phyloP scores from a whole-genome alignment of 1,140 invertebrate species.

The Zophobas morio region DNA sequence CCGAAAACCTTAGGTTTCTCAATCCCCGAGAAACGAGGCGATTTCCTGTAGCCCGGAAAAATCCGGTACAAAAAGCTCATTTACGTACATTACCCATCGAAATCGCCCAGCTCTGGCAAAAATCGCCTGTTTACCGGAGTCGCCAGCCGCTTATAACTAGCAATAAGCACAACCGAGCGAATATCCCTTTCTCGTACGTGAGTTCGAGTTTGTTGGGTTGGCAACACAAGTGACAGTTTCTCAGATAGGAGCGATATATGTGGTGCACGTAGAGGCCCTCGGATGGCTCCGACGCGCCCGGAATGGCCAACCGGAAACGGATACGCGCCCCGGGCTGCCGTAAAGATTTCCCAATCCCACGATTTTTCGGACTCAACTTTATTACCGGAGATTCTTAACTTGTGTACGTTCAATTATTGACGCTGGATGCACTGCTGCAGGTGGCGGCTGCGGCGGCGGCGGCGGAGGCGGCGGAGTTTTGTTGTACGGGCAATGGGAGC shows the following conservation, averaged over 20 bases:
- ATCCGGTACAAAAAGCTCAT: background rate
- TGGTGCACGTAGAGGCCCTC: constrained; percentile 49
- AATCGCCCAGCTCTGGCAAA: background rate
- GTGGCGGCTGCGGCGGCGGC: background rate
- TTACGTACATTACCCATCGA: constrained; percentile 1
- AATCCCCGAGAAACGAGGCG: background rate
- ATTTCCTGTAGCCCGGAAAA: background rate
- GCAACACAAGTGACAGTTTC: constrained; percentile 42
- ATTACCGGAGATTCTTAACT: constrained; percentile 52
- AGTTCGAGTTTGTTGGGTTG: constrained; percentile 26
- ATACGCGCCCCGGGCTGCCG: constrained; percentile 51
- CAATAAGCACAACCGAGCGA: constrained; percentile 3
- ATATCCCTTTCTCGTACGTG: background rate
- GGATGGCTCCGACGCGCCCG: constrained; percentile 47
- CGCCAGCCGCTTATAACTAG: constrained; percentile 1
- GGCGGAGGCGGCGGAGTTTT: constrained; percentile 1
- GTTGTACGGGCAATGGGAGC: background rate
- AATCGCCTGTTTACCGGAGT: constrained; percentile 20
- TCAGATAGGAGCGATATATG: constrained; percentile 51
- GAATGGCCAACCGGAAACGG: constrained; percentile 51
- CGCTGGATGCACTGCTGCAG: background rate
- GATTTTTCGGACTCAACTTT: constrained; percentile 50
- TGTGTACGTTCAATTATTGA: constrained; percentile 53
- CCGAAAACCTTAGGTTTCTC: no score
- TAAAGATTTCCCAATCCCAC: constrained; percentile 54